Conservation (phyloP, 2,888 invertebrate genomes). For the Dioctria rufipes region DNA sequence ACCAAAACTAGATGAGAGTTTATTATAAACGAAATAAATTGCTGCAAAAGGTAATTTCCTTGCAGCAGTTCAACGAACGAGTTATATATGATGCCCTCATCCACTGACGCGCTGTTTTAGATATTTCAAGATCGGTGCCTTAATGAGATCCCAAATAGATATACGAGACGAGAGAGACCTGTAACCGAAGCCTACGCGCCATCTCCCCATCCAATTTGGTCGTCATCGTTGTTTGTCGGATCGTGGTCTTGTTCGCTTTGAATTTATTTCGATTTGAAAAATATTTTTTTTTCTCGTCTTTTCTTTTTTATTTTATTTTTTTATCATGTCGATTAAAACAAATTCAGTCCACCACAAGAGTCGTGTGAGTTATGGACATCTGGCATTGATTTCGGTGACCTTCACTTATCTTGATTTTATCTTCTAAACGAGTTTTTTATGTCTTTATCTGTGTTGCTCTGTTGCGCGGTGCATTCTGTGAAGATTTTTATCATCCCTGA, state of each 20-base stretch:
- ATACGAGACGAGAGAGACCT: slow-evolving; percentile 18
- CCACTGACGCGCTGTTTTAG: slow-evolving; percentile 29
- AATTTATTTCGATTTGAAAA: slow-evolving; percentile 10
- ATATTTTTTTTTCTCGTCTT: not conserved
- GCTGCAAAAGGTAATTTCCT: not conserved
- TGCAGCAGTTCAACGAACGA: slow-evolving; percentile 47
- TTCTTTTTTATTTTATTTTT: not conserved
- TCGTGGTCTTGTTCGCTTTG: slow-evolving; percentile 11
- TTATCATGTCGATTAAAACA: slow-evolving; percentile 43
- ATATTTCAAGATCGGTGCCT: slow-evolving; percentile 41
- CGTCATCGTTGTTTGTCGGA: slow-evolving; percentile 30
- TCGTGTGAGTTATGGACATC: slow-evolving; percentile 47
- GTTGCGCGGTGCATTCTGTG: slow-evolving; percentile 10
- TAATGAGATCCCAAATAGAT: slow-evolving; percentile 55
- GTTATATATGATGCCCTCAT: slow-evolving; percentile 32
- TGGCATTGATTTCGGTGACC: slow-evolving; percentile 44
- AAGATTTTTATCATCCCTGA: slow-evolving; percentile 22
- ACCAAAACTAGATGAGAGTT: not conserved
- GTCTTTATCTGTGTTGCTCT: slow-evolving; percentile 27
- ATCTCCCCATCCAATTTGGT: slow-evolving; percentile 52
- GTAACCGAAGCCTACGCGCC: slow-evolving; percentile 53
- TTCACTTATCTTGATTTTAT: slow-evolving; percentile 51
- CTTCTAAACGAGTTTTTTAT: slow-evolving; percentile 41
- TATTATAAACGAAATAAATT: slow-evolving; percentile 2
- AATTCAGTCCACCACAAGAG: slow-evolving; percentile 29